Conservation (phyloP, 2,888 invertebrate genomes). For the Drosophila mimica region DNA sequence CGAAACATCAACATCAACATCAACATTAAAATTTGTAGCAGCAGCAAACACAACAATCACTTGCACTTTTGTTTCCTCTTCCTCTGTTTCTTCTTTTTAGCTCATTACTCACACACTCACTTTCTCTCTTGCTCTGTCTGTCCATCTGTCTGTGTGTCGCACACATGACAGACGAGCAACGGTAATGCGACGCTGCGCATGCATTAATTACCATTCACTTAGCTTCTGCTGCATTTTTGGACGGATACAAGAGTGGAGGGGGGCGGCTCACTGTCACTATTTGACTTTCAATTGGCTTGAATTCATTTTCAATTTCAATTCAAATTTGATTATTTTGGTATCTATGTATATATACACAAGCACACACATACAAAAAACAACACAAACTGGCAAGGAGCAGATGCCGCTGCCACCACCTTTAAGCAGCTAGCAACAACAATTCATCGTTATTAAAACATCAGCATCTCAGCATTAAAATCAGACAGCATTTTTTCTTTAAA, state of each 20-base stretch:
- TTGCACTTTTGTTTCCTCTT: constrained; percentile 46
- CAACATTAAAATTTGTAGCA: constrained; percentile 2
- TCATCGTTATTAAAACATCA: constrained; percentile 42
- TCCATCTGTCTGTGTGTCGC: constrained; percentile 1
- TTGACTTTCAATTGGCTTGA: constrained; percentile 36
- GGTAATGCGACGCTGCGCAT: constrained; percentile 19
- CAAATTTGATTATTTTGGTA: constrained; percentile 43
- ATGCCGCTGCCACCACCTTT: constrained; percentile 31
- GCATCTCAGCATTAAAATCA: constrained; percentile 31
- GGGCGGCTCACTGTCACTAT: constrained; percentile 23
- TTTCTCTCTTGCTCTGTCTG: constrained; percentile 29
- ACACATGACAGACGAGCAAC: constrained; percentile 11
- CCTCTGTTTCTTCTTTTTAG: constrained; percentile 9
- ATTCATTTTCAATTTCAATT: constrained; percentile 39
- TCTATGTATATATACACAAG: constrained; percentile 21
- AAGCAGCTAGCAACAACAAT: constrained; percentile 32
- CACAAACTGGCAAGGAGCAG: constrained; percentile 10
- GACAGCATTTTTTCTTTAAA: constrained; percentile 26
- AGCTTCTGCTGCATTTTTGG: constrained; percentile 36
- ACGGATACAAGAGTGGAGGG: not conserved
- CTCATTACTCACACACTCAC: constrained; percentile 13
- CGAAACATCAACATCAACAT: constrained; percentile 12
- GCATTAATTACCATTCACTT: constrained; percentile 55
- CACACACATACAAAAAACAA: not conserved
- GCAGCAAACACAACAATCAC: constrained; percentile 21